Evolutionary conservation across 2,888 invertebrate genomes (phyloP), one percentile per base, ranked within the genome.

Genomic region (Pseudococcus jackbeardsleyi): DNA sequence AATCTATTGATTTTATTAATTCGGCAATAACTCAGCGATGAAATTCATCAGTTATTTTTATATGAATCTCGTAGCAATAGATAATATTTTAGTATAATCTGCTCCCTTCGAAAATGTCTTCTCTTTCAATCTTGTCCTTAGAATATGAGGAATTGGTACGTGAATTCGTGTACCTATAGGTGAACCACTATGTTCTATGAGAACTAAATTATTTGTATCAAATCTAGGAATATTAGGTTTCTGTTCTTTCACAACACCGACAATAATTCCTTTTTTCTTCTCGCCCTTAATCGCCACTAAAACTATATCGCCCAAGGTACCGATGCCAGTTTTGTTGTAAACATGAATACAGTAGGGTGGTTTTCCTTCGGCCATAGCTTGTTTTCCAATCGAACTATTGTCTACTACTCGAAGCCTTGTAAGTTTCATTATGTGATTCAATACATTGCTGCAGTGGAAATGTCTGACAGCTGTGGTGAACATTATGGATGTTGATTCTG

Each of bases 111-210:
- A 92, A 89, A 94, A 93, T 0, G 96, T 96, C 91, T 95, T 95
- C 90, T 96, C 94, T 91, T 96, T 97, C 54, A 97, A 93, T 89
- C 96, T 95, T 12, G 96, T 96, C 88, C 98, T 93, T 85, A 99
- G 92, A 89, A 96, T 93, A 4, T 97, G 96, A 0, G 99, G 99
- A 89, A 99, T 95, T 0, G 99, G 99, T 1, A 97, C 98, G 90
- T 96, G 96, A 90, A 99, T 97, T 90, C 99, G 94, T 1, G 97
- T 99, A 22, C 99, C 99, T 5, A 99, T 92, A 0, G 99, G 99
- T 17, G 96, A 95, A 22, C 99, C 99, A 91, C 94, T 96, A 91
- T 99, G 98, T 91, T 99, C 98, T 72, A 99, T 96, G 0, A 99
- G 93, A 0, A 99, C 99, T 88, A 99, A 92, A 92, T 99, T 99